phyloP scores from a whole-genome alignment of 2,797 vertebrate genomes.

The Tapera naevia region DNA sequence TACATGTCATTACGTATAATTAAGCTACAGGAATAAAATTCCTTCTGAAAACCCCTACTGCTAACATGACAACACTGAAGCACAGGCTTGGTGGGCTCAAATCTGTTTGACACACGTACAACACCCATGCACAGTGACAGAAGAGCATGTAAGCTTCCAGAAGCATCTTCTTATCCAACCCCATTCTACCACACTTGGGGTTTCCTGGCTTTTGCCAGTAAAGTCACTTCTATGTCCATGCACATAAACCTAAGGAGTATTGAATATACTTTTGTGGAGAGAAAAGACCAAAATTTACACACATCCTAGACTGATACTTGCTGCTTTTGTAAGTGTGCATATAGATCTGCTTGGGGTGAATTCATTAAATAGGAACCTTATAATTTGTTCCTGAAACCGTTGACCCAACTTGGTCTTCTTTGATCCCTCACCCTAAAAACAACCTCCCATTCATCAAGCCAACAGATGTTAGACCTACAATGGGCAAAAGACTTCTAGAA shows the following conservation, averaged over 20 bases:
- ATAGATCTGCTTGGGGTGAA: background rate
- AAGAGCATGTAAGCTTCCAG: background rate
- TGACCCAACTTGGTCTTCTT: background rate
- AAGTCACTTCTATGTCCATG: background rate
- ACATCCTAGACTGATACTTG: background rate
- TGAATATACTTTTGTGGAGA: background rate
- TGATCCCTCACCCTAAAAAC: slow-evolving; percentile 25
- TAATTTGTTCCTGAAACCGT: background rate
- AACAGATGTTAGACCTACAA: background rate
- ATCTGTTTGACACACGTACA: background rate
- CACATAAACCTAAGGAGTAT: background rate
- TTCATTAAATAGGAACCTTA: background rate
- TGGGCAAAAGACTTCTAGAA: background rate
- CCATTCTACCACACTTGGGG: background rate
- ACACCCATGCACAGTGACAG: background rate
- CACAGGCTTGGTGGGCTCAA: background rate
- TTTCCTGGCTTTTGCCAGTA: background rate
- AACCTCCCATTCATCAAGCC: background rate
- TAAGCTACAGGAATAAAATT: background rate
- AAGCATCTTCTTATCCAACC: background rate
- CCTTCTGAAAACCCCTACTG: background rate
- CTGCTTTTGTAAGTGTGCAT: background rate
- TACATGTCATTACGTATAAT: background rate
- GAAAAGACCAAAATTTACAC: background rate
- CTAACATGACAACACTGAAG: background rate